Evolutionary conservation across 2,113 vertebrate species (phyloP).

Genomic region (Xiphorhynchus elegans): DNA sequence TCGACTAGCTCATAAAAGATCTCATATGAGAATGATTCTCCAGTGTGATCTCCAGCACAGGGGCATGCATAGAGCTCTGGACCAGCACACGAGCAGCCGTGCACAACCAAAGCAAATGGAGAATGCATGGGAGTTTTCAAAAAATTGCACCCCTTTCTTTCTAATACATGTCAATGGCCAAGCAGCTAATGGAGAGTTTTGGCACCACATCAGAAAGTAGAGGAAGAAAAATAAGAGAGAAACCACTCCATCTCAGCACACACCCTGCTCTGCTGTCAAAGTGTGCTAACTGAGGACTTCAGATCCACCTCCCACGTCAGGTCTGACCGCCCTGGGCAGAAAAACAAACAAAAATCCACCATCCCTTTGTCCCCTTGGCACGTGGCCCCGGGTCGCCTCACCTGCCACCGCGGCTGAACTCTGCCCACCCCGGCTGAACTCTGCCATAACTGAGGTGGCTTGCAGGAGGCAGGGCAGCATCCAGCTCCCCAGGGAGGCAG

Average conservation of each 20-base stretch:
- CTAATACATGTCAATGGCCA: background rate
- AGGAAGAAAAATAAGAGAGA: background rate
- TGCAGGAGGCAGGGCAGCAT: background rate
- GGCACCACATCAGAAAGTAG: background rate
- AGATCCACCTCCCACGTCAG: background rate
- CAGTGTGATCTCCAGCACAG: background rate
- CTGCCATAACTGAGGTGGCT: background rate
- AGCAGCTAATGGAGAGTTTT: background rate
- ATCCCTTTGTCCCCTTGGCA: background rate
- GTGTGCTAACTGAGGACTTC: background rate
- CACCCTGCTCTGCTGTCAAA: background rate
- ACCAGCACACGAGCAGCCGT: accelerated
- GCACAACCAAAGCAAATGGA: background rate
- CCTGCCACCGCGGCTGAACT: accelerated
- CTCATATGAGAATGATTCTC: background rate
- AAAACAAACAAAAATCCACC: background rate
- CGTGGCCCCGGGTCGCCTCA: background rate
- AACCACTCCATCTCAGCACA: background rate
- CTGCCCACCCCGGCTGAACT: accelerated
- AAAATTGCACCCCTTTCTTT: background rate
- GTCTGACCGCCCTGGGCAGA: background rate
- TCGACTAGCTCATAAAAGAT: background rate
- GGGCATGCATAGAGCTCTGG: background rate
- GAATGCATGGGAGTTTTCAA: background rate
- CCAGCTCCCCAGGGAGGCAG: accelerated